These are phyloP conservation scores for Rhodeus uyekii DNA, from an alignment of 2,797 vertebrate genomes.

Conservation along the genomic window DNA sequence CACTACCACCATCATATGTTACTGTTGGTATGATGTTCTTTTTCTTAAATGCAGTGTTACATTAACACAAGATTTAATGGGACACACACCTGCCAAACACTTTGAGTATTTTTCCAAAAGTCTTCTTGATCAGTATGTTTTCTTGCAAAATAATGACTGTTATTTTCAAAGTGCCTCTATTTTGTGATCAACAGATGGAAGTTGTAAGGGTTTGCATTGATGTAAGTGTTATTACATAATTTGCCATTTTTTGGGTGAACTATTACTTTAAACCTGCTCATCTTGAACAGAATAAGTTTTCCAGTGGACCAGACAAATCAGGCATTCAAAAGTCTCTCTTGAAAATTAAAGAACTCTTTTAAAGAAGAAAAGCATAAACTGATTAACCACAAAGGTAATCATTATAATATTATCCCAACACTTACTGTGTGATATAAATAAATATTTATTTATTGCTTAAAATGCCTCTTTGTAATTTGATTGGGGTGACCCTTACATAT, in stretches of 20 bases:
- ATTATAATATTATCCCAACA: background rate
- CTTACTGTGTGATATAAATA: background rate
- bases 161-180: background rate
- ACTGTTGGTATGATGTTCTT: no score
- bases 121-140: no score
- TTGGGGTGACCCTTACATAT: slow-evolving; percentile 19
- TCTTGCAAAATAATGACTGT: no score
- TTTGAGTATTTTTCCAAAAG: no score
- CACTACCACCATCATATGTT: no score
- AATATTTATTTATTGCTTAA: background rate
- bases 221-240: background rate
- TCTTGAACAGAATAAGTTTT: background rate
- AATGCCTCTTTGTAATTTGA: background rate
- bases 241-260: background rate
- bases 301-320: background rate
- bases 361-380: background rate
- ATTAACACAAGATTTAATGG: no score
- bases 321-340: background rate
- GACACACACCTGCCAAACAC: no score
- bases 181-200: background rate
- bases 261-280: background rate
- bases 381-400: background rate
- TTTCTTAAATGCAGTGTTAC: no score
- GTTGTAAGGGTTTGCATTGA: background rate
- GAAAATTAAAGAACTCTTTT: background rate